Evolutionary conservation across 1,140 invertebrate genomes (phyloP).

Genomic region (Scaptomyza pallida): DNA sequence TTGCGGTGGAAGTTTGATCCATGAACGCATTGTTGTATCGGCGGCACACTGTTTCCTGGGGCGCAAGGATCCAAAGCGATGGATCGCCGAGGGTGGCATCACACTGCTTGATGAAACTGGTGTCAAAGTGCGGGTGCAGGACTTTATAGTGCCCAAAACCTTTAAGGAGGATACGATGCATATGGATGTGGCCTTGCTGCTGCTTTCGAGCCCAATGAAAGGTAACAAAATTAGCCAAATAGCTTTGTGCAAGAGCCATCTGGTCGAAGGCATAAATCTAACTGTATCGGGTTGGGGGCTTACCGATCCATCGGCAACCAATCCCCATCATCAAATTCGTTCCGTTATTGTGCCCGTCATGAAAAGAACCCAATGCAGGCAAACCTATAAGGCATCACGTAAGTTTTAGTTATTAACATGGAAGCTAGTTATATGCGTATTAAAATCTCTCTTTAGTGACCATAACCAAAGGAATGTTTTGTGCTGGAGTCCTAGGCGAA

Average conservation of each 20-base stretch:
- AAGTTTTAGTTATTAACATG: not conserved
- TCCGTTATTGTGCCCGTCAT: slow-evolving; percentile 52
- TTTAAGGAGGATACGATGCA: slow-evolving; percentile 37
- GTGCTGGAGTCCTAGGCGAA: slow-evolving; percentile 40
- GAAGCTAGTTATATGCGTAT: not conserved
- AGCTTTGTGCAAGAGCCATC: slow-evolving; percentile 19
- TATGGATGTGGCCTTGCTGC: slow-evolving; percentile 62
- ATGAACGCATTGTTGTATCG: slow-evolving; percentile 44
- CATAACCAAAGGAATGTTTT: slow-evolving; percentile 61
- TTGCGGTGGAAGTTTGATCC: slow-evolving; percentile 58
- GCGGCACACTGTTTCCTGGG: slow-evolving; percentile 62
- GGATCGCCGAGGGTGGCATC: slow-evolving; percentile 39
- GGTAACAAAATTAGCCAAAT: slow-evolving; percentile 19
- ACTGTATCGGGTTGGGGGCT: slow-evolving; percentile 65
- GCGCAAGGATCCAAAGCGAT: not conserved
- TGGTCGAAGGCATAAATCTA: not conserved
- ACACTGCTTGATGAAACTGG: slow-evolving; percentile 29
- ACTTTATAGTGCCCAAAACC: slow-evolving; percentile 10
- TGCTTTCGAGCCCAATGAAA: slow-evolving; percentile 10
- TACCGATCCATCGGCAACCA: not conserved
- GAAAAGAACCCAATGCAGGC: slow-evolving; percentile 21
- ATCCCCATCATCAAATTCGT: slow-evolving; percentile 30
- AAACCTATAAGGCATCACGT: slow-evolving; percentile 33
- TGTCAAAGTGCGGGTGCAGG: not conserved
- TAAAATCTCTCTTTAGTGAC: slow-evolving; percentile 1